A percentile compares a stretch with the other conserved stretches of the same genome.
These are phyloP conservation scores for Limnothrissa miodon DNA, from an alignment of 2,113 vertebrate genomes.

Conservation along the genomic window DNA sequence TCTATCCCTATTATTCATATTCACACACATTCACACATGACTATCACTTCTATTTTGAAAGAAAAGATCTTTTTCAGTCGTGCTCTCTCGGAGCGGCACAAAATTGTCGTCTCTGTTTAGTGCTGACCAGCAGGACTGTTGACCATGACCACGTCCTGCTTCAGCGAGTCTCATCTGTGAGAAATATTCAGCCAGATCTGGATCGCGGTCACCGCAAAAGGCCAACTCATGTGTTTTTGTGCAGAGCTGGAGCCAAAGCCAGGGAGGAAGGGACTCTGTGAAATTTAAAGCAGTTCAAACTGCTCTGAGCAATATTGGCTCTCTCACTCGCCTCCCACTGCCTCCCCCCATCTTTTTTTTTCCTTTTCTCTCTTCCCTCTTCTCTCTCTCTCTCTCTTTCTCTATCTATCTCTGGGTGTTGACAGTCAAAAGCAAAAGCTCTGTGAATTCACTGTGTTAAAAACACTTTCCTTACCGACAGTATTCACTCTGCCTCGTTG, in stretches of 20 bases:
- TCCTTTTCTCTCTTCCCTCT: not conserved
- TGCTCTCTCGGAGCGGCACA: not conserved
- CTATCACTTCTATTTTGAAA: not conserved
- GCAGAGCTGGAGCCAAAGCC: not conserved
- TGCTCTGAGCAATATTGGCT: not conserved
- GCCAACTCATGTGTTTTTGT: constrained; percentile 5
- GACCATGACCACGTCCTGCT: not conserved
- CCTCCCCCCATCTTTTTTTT: not conserved
- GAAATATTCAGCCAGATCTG: not conserved
- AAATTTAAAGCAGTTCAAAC: not conserved
- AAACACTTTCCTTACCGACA: too few species aligned
- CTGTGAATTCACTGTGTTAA: too few species aligned
- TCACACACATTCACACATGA: not conserved
- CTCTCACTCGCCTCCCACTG: not conserved
- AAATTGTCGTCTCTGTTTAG: not conserved
- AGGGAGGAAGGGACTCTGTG: not conserved
- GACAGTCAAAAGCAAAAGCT: too few species aligned
- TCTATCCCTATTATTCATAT: not conserved
- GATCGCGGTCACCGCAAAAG: not conserved
- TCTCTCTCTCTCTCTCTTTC: not conserved
- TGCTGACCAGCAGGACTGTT: not conserved
- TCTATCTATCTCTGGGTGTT: too few species aligned
- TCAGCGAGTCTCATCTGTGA: not conserved
- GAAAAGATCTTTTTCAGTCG: not conserved
- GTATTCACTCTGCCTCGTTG: too few species aligned